These are phyloP conservation scores for Folsomia manolachei DNA, from an alignment of 2,888 invertebrate species.

Conservation along the genomic window DNA sequence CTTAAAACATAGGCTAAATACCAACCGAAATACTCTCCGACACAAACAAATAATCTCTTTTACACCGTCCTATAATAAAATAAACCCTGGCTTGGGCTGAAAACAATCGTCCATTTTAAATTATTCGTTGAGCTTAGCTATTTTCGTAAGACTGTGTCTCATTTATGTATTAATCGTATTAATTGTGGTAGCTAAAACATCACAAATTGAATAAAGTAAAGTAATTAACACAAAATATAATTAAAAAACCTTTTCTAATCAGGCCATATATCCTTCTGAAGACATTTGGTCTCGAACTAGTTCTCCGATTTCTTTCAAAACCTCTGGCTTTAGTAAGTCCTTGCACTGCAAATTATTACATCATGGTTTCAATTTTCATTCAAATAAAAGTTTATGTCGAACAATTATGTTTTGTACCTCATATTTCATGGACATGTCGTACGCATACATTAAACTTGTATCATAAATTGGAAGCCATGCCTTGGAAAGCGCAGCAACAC, in stretches of 20 bases:
- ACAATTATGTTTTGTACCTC: constrained; percentile 55
- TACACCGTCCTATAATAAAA: too few species aligned
- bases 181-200: neutral
- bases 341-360: constrained; percentile 53
- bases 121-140: too few species aligned
- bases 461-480: constrained; percentile 88
- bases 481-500: constrained; percentile 78
- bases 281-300: constrained; percentile 45
- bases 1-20: too few species aligned
- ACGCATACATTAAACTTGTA: constrained; percentile 86
- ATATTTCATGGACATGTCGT: constrained; percentile 82
- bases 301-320: constrained; percentile 72
- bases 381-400: neutral
- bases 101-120: too few species aligned
- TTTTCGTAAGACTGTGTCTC: too few species aligned
- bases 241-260: neutral
- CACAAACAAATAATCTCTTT: too few species aligned
- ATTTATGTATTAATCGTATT: too few species aligned
- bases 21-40: too few species aligned
- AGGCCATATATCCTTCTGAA: constrained; percentile 25
- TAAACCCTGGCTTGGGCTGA: neutral
- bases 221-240: too few species aligned
- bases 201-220: too few species aligned
- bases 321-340: constrained; percentile 78
- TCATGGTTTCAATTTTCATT: neutral